Evolutionary conservation across 2,113 vertebrate species (phyloP).

Genomic region (Cinclus mexicanus): DNA sequence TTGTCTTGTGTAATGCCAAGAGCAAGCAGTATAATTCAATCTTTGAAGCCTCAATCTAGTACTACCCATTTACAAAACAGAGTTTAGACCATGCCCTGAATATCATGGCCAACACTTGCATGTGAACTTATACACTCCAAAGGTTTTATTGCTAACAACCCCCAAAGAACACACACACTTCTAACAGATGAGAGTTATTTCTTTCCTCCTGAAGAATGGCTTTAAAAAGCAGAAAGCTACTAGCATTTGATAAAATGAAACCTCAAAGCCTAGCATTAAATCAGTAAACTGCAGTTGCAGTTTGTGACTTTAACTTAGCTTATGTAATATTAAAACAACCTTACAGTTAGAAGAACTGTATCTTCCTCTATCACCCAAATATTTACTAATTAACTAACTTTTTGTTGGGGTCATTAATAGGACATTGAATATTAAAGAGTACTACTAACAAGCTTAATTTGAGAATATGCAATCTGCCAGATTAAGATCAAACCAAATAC

Average conservation of each 20-base stretch:
- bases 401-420: neutral
- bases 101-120: neutral
- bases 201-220: neutral
- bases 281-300: neutral
- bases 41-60: neutral
- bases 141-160: neutral
- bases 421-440: neutral
- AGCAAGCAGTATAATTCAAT: neutral
- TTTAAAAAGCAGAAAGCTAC: neutral
- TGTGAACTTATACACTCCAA: neutral
- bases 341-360: neutral
- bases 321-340: neutral
- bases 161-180: neutral
- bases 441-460: neutral
- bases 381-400: neutral
- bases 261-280: neutral
- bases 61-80: neutral
- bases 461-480: neutral
- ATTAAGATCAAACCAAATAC: constrained; percentile 19
- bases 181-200: neutral
- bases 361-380: neutral
- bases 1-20: neutral
- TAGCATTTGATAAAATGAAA: neutral
- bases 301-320: neutral
- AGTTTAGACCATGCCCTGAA: neutral